Evolutionary conservation across 2,797 vertebrate species (phyloP).

Genomic region (Labroides dimidiatus): DNA sequence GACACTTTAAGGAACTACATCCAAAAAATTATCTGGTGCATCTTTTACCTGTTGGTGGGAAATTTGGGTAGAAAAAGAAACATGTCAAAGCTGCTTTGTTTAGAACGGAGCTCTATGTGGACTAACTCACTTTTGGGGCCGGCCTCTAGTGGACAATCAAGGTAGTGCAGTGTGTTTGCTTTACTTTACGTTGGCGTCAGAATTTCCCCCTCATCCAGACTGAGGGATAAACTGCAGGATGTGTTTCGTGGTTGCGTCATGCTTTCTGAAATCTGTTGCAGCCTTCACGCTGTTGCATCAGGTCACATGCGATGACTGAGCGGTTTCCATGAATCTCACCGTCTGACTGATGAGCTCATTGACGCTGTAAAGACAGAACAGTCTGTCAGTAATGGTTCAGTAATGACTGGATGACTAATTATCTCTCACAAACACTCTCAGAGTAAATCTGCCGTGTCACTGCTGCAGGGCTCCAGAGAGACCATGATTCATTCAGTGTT

Average conservation of each 20-base stretch:
- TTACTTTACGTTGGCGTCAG: no score
- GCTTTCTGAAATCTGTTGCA: background rate
- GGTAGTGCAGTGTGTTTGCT: background rate
- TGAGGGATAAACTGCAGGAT: no score
- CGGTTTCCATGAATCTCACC: slow-evolving; percentile 54
- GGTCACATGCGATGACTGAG: slow-evolving; percentile 43
- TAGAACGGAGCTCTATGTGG: no score
- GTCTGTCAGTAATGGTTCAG: slow-evolving; percentile 45
- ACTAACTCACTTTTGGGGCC: no score
- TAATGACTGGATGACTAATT: slow-evolving; percentile 62
- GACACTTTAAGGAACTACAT: no score
- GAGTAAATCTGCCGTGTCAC: slow-evolving; percentile 55
- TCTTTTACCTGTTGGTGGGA: no score
- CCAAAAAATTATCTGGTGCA: no score
- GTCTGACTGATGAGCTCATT: slow-evolving; percentile 41
- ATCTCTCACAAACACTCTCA: slow-evolving; percentile 45
- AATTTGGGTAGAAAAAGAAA: no score
- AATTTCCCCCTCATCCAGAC: no score
- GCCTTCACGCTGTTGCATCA: slow-evolving; percentile 31
- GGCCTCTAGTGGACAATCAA: no score
- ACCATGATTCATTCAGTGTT: slow-evolving; percentile 29
- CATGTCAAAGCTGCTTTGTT: no score
- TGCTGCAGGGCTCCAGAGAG: slow-evolving; percentile 55
- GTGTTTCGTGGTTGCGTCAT: no score
- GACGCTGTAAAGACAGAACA: slow-evolving; percentile 38